phyloP scores from a whole-genome alignment of 1,140 invertebrate genomes.

The Idris sp. region DNA sequence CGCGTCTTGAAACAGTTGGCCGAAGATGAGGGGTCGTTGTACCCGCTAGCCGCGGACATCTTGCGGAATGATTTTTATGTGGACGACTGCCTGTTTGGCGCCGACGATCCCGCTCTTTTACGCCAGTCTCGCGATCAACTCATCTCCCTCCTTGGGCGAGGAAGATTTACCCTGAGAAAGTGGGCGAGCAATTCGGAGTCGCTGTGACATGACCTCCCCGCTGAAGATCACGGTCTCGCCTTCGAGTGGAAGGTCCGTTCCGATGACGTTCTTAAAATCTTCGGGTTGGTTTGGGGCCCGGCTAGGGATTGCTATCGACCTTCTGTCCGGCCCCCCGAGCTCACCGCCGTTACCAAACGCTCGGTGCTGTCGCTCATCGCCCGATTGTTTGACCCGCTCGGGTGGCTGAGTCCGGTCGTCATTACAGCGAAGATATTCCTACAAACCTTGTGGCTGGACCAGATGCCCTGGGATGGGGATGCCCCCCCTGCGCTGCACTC shows the following conservation, averaged over 20 bases:
- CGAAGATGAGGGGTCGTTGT: constrained; percentile 58
- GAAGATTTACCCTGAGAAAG: constrained; percentile 13
- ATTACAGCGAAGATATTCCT: background rate
- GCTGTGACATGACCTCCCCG: background rate
- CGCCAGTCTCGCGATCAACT: constrained; percentile 1
- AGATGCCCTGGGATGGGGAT: background rate
- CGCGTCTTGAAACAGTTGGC: constrained; percentile 69
- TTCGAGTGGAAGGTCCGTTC: background rate
- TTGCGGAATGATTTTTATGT: background rate
- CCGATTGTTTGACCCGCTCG: background rate
- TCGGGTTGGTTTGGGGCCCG: constrained; percentile 1
- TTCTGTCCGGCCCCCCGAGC: background rate
- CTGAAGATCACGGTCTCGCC: constrained; percentile 1
- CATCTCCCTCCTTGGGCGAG: background rate
- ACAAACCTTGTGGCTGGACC: background rate
- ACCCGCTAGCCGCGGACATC: constrained; percentile 41
- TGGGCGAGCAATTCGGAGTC: constrained; percentile 5
- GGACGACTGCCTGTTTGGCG: constrained; percentile 17
- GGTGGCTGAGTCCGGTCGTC: background rate
- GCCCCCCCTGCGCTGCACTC: no score
- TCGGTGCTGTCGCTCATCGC: background rate
- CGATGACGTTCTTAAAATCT: background rate
- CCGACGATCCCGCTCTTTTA: background rate
- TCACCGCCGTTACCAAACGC: background rate
- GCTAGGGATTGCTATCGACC: background rate